Percentiles rank a stretch among this genome's conserved stretches.
These are phyloP conservation scores for Meandrina meandrites DNA, from an alignment of 92 coral and sea anemone genomes.

Conservation along the genomic window DNA sequence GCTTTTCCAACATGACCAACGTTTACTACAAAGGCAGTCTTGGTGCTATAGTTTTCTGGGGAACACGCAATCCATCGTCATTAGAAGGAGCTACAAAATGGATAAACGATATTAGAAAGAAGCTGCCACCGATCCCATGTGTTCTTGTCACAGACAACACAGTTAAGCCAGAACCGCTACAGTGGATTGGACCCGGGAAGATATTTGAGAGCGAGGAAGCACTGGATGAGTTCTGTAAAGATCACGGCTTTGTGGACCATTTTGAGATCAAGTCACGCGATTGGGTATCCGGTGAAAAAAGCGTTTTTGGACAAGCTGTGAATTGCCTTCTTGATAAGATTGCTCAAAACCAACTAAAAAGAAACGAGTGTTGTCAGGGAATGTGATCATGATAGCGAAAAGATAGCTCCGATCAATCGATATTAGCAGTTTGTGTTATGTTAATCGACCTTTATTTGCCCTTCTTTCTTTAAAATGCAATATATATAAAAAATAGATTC, in stretches of 20 bases:
- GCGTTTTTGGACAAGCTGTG: slow-evolving; percentile 69
- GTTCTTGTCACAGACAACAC: slow-evolving; percentile 62
- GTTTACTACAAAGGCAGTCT: slow-evolving; percentile 24
- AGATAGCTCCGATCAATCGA: too few species aligned
- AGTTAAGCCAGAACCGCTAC: not conserved
- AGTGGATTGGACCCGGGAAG: slow-evolving; percentile 58
- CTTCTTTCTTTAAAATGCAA: too few species aligned
- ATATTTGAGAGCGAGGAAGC: slow-evolving; percentile 44
- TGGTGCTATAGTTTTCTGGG: slow-evolving; percentile 73
- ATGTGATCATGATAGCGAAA: too few species aligned
- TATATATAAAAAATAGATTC: too few species aligned
- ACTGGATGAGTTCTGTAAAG: slow-evolving; percentile 57
- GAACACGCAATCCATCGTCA: slow-evolving; percentile 46
- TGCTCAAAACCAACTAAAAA: not conserved
- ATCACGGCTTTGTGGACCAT: slow-evolving; percentile 57
- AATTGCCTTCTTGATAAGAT: slow-evolving; percentile 9
- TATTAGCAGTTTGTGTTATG: too few species aligned
- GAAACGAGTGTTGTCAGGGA: too few species aligned
- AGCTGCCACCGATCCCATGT: slow-evolving; percentile 22
- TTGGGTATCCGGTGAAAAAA: slow-evolving; percentile 57
- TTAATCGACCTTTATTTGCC: too few species aligned
- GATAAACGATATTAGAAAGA: slow-evolving; percentile 20
- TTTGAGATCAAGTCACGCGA: slow-evolving; percentile 68
- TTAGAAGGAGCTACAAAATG: slow-evolving; percentile 50
- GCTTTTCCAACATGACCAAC: not conserved